Evolutionary conservation across 2,113 vertebrate genomes (phyloP).

Genomic region (Calyptomena viridis): DNA sequence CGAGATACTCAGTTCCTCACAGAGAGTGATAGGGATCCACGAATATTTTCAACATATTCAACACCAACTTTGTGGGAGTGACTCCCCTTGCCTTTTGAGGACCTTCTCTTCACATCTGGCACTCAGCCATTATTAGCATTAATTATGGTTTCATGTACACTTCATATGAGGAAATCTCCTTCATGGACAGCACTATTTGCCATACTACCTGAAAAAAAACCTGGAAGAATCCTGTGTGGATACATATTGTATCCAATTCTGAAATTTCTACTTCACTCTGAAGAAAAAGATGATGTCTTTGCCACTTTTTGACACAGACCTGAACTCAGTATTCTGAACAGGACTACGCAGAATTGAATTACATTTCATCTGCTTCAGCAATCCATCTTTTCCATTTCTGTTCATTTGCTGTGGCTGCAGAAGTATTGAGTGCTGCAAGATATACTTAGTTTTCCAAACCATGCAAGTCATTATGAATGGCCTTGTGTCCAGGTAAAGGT

Average conservation of each 20-base stretch:
- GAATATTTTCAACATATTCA: not conserved
- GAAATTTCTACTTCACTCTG: constrained; percentile 52
- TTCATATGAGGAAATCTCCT: constrained; percentile 18
- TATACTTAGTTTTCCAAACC: constrained; percentile 72
- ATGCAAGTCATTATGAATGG: constrained; percentile 79
- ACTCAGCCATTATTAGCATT: constrained; percentile 1
- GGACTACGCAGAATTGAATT: constrained; percentile 73
- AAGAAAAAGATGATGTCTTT: constrained; percentile 64
- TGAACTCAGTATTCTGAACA: constrained; percentile 74
- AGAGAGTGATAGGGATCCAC: rapidly evolving
- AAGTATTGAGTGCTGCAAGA: constrained; percentile 67
- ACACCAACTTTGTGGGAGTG: not conserved
- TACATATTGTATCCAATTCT: constrained; percentile 32
- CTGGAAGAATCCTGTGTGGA: constrained; percentile 4
- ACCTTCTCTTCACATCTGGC: not conserved
- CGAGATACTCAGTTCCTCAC: not conserved
- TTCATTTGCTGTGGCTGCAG: constrained; percentile 67
- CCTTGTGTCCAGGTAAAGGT: constrained; percentile 81
- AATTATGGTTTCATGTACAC: not conserved
- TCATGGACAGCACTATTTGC: constrained; percentile 8
- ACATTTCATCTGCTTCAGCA: constrained; percentile 61
- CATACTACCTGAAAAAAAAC: constrained; percentile 40
- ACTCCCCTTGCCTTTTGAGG: not conserved
- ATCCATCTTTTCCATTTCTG: constrained; percentile 70
- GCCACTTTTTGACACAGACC: constrained; percentile 47